Conservation (phyloP, 2,113 vertebrate species). For the Antennarius striatus region DNA sequence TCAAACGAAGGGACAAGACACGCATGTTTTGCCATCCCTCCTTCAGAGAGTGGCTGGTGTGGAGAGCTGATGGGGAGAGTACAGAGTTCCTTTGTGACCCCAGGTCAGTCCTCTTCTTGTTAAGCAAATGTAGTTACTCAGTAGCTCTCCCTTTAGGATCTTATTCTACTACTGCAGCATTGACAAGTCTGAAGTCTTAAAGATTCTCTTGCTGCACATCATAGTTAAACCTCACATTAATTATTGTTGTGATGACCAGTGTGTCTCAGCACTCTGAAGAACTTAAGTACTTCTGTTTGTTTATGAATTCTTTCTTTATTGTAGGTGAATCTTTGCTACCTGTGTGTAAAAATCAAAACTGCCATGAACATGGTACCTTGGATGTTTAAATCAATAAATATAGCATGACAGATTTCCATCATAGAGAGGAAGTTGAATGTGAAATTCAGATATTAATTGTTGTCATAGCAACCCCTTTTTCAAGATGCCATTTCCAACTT, state of each 20-base stretch:
- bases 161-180: not conserved
- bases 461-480: not conserved
- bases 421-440: constrained; percentile 14
- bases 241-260: no score
- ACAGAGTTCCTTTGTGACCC: constrained; percentile 95
- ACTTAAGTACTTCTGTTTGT: no score
- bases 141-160: constrained; percentile 19
- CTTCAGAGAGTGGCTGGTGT: constrained; percentile 97
- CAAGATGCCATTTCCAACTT: not conserved
- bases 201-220: constrained; percentile 7
- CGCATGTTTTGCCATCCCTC: constrained; percentile 99
- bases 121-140: constrained; percentile 14
- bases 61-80: constrained; percentile 94
- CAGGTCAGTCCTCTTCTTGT: constrained; percentile 79
- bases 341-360: constrained; percentile 7
- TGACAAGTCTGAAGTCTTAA: constrained; percentile 8
- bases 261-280: no score
- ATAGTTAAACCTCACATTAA: constrained; percentile 4
- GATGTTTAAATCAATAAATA: constrained; percentile 8
- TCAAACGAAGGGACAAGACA: constrained; percentile 93
- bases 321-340: constrained; percentile 8
- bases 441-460: constrained; percentile 17
- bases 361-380: not conserved
- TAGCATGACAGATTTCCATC: constrained; percentile 24
- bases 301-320: no score